Evolutionary conservation across 2,113 vertebrate species (phyloP), one percentile per base, ranked within the genome.

Genomic region (Cinclus cinclus): DNA sequence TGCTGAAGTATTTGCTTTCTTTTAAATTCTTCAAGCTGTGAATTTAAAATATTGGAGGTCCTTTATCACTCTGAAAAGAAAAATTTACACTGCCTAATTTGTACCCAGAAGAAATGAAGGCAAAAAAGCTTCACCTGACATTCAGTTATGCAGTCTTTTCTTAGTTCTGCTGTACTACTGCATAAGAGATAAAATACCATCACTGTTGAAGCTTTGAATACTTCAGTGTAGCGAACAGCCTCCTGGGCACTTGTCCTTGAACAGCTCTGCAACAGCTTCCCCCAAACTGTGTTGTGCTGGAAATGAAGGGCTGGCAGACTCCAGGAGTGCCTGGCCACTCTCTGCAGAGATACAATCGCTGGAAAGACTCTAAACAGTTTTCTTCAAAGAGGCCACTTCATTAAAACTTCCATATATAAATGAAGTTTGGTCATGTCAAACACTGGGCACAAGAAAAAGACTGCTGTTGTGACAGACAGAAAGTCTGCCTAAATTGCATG

Each of bases 141-240:
- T 28, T 77, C 21, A 60, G 65, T 69, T 59, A 77, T 31, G 50
- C 62, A 88, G 58, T 41, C 52, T 58, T 90, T 88, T 93, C 87
- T 92, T 58, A 86, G 90, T 44, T 79, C 69, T 74, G 89, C 52
- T 83, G 42, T 69, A 52, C 60, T 91, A 89, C 80, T 94, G 63
- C 75, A 83, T 8, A 20, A 55, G 73, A 96, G 96, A 96, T 44
- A 95, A 88, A 96, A 52, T 21, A 65, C 41, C 35, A 56, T 76
- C n/a, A 22, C 60, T 53, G 44, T 22, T 63, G 69, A 80, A 75
- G 62, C 47, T 94, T 10, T 92, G 52, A 88, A 35, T 6, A 37
- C 50, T 55, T 39, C 7, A 15, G 18, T 52, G 53, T 22, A 83
- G 71, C 4, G 2, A 84, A 74, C 23, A 92, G 93, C 62, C 84